Evolutionary conservation across 2,113 vertebrate species (phyloP), one percentile per base, ranked within the genome.

Genomic region (Nibea albiflora): DNA sequence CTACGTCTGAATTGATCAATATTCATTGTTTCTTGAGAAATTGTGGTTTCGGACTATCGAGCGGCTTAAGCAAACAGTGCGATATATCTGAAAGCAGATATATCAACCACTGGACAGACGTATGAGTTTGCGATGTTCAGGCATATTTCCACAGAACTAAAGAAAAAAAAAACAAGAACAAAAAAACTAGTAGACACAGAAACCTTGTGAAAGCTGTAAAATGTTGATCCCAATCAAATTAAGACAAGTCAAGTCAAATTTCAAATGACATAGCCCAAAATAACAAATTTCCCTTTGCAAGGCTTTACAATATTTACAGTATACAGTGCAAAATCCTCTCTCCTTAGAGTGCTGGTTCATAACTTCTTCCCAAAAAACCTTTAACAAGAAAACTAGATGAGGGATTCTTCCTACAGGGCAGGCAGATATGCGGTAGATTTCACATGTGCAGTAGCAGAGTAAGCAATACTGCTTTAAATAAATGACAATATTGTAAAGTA

Each of bases 31-130:
- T 24, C 6, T 82, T 4, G 35, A 19, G 26, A 31, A 46, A 71
- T 22, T 72, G 60, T 67, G 20, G 42, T 47, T 67, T 78, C 19
- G 14, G 78, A 57, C 67, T 73, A 75, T 80, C 68, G 50, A 81
- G 24, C 49, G 71, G 24, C 42, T 69, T 31, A 5, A 67, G 42
- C 24, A 80, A 75, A 62, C 35, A 62, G 42, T 35, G 31, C 7
- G 31, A 35, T 35, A 35, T 35, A 7, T 35, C 31, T 65, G 28
- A 56, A 66, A 69, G 73, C n/a, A 65, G 24, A 63, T 53, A 31
- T 42, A 39, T 82, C 17, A 22, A 31, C 52, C 56, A 15, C 56
- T 26, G 3, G 28, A 31, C n/a, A 47, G 61, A 53, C 46, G 6
- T n/a, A 11, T 67, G 19, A 5, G 35, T 57, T 12, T 46, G 35